Base-by-base conservation (phyloP, 2,888 invertebrate species). In the Netelia melanura region DNA sequence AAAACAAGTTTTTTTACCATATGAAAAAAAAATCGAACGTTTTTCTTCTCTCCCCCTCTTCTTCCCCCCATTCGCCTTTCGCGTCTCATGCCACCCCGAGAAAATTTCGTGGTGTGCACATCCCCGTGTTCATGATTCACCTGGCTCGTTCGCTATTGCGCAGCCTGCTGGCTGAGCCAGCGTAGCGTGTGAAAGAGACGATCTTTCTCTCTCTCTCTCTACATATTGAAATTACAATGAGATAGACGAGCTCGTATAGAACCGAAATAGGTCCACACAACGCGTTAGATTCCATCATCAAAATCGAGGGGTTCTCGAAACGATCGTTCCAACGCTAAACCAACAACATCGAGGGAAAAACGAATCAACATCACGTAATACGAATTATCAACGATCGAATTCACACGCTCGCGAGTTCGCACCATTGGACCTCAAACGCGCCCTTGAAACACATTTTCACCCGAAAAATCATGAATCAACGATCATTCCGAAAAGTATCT, bases 161-260 rank as follows among this genome's bases (percentile, higher is more conserved):
- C 76, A 58, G 65, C n/a, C 54, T 52, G 61, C 23, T 64, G 8
- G 23, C 38, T 38, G 48, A 70, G 44, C 48, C 11, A 6, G 56
- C 43, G n/a, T 72, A 81, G 77, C 84, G 84, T 83, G 83, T 81
- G 87, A 84, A 86, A 86, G 68, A 75, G 68, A 78, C 44, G 61
- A 58, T 80, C 58, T 77, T 56, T 81, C 48, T 48, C 62, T 70
- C 48, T 48, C 62, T 70, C 30, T 30, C 30, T 30, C 30, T 30
- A 52, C 30, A 58, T 21, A 83, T 83, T 86, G 79, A 75, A 85
- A 83, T 81, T 67, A 86, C 86, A 87, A 87, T 84, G 71, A 80
- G 38, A 68, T 78, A 38, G 14, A 76, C 67, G 52, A 71, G 68
- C 62, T 56, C 67, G 38, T 14, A 52, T 64, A 67, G 3, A 48